Base-by-base conservation (phyloP, 2,113 vertebrate genomes). In the Phrynosoma platyrhinos region DNA sequence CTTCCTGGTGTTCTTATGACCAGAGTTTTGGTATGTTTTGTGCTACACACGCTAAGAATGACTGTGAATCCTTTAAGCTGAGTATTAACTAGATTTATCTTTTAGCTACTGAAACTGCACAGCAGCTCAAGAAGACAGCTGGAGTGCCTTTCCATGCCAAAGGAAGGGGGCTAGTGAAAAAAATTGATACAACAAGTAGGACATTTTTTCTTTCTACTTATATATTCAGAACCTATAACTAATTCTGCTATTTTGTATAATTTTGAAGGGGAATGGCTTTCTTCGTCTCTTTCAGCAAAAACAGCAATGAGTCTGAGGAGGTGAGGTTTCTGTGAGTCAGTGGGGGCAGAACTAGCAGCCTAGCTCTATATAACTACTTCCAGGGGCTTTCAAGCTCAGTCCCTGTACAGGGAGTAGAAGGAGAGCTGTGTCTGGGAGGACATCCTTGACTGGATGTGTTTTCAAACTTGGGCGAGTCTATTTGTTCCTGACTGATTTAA, bases 161-260 rank as follows among this genome's bases (percentile, higher is more conserved):
- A 97, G 99, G 99, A 93, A 98, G 99, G 87, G 99, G 98, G n/a
- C 92, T 99, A 87, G 98, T 99, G 58, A 99, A 99, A 94, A 99
- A 99, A 96, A 98, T 99, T 89, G 99, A 99, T 95, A 99, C 98
- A 0, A 99, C 98, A 68, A 99, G 99, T 99, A 97, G 97, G 98
- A 85, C 4, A 4, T 36, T 77, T 71, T 40, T 81, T 53, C 2
- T 25, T 32, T 9, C 21, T 6, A 12, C 64, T 40, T 53, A 32
- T 12, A 0, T 20, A 52, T 42, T 21, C 4, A 4, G 0, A 21
- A 2, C 9, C 58, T 2, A 21, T 30, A 21, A 66, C 20, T 42
- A 72, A 58, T 58, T 23, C 47, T 25, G 32, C 21, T 84, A 13
- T 58, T 75, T 75, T 84, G 12, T 40, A 55, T 23, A 9, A 9